Base-by-base conservation (phyloP, 2,888 invertebrate genomes). In the Octodonta nipae region DNA sequence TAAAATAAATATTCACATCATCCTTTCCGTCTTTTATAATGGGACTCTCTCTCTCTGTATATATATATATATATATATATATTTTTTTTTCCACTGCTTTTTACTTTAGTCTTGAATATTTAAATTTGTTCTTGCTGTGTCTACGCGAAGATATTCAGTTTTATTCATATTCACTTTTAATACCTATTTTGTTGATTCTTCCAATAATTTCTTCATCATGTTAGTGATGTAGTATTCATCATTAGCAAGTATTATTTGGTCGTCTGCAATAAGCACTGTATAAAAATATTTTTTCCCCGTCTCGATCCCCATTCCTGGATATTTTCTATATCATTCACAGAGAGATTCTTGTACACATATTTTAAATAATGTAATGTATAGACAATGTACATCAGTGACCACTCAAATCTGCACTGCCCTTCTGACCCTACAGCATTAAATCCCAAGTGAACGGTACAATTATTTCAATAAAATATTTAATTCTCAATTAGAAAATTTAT, bases 201-300 rank as follows among this genome's bases (percentile, higher is more conserved):
- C 8, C 64, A 60, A 11, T 52, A 37, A 7, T 36, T 33, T 13
- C 32, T 32, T 22, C 30, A 36, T 16, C 28, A 30, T 22, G 26
- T 34, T 28, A 30, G 37, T 17, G 28, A 31, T 17, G 28, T 42
- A 27, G 15, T 36, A 30, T 26, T 40, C 4, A 24, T 34, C 22
- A 15, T 40, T 15, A 10, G 20, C 20, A 20, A 20, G 20, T 20
- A 20, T 20, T 20, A 20, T n/a, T 20, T 20, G 20, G 20, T 20
- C 20, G n/a, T 20, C 20, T 6, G 20, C 7, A 20, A 20, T 7
- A 20, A n/a, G 20, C 20, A 20, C n/a, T 7, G 20, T 20, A n/a
- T 20, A 20, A 6, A 20, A 20, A 20, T 20, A 7, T 20, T 6
- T 20, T 20, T 20, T n/a, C 20, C 20, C 20, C n/a, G n/a, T 20